Base-by-base conservation (phyloP, 2,888 invertebrate species). In the Andrena camellia region DNA sequence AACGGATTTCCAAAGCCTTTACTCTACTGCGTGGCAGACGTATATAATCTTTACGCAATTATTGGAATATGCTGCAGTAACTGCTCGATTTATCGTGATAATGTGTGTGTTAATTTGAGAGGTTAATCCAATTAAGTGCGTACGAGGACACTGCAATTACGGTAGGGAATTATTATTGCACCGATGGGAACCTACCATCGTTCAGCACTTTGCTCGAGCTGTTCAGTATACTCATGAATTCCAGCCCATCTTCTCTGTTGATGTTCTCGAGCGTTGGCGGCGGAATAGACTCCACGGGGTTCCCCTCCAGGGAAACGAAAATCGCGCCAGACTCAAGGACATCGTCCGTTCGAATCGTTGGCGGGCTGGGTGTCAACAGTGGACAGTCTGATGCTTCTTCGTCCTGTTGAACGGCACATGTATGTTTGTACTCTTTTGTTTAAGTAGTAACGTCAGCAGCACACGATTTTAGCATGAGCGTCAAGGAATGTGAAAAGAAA, bases 351-450 rank as follows among this genome's bases (percentile, higher is more conserved):
- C 95, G 95, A 66, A 95, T 92, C 13, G 95, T 95, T n/a, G 96
- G 95, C 0, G 96, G 96, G 67, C 95, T 96, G 6, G 96, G 96
- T 35, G 96, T 96, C 63, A 97, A 92, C 57, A 96, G 94, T 60
- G 96, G 95, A 91, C 96, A 96, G 88, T 96, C 96, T 68, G 97
- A 96, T 1, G 96, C 96, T 84, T 96, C 96, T 80, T 96, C 96
- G 57, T 94, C 94, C 90, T 93, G 59, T 63, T 48, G 60, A 76
- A 67, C 33, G 17, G 59, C 10, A 83, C 13, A 29, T 17, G 57
- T 20, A 33, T 50, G 23, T n/a, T 35, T 13, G 17, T 31, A 17
- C 31, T 33, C 20, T 17, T 48, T 26, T 23, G n/a, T 23, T 26
- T n/a, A n/a, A 52, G 8, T 5, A 59, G 10, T 0, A 20, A 42